Conservation (phyloP, 2,888 invertebrate species). For the Cabera pusaria region DNA sequence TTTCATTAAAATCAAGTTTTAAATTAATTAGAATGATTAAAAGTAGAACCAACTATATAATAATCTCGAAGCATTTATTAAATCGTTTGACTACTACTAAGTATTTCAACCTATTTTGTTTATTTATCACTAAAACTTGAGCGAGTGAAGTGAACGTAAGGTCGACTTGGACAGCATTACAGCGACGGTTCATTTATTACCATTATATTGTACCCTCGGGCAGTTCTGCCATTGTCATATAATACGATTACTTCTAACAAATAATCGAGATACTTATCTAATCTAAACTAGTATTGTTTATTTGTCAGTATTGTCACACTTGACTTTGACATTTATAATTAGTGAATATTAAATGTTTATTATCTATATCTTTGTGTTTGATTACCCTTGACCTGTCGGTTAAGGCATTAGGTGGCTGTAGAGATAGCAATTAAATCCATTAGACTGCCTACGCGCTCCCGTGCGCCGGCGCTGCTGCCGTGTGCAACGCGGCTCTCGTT, state of each 20-base stretch:
- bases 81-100: slow-evolving; percentile 17
- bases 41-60: too few relatives aligned
- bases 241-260: slow-evolving; percentile 54
- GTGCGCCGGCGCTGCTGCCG: slow-evolving; percentile 5
- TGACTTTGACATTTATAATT: slow-evolving; percentile 59
- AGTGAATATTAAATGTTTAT: slow-evolving; percentile 50
- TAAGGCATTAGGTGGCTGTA: slow-evolving; percentile 22
- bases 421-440: slow-evolving; percentile 4
- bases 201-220: slow-evolving; percentile 47
- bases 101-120: slow-evolving; percentile 20
- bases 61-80: too few relatives aligned
- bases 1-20: too few relatives aligned
- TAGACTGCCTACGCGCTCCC: slow-evolving; percentile 10
- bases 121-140: slow-evolving; percentile 29
- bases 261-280: slow-evolving; percentile 55
- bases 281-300: slow-evolving; percentile 37
- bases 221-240: slow-evolving; percentile 45
- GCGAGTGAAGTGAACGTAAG: slow-evolving; percentile 68
- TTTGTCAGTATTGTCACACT: slow-evolving; percentile 30
- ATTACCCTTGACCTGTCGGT: slow-evolving; percentile 56
- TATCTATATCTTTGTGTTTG: slow-evolving; percentile 50
- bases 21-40: too few relatives aligned
- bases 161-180: slow-evolving; percentile 45
- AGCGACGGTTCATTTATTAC: slow-evolving; percentile 56
- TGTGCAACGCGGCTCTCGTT: slow-evolving; percentile 1